Evolutionary conservation across 2,113 vertebrate genomes (phyloP), one percentile per base, ranked within the genome.

Genomic region (Pedetes capensis): DNA sequence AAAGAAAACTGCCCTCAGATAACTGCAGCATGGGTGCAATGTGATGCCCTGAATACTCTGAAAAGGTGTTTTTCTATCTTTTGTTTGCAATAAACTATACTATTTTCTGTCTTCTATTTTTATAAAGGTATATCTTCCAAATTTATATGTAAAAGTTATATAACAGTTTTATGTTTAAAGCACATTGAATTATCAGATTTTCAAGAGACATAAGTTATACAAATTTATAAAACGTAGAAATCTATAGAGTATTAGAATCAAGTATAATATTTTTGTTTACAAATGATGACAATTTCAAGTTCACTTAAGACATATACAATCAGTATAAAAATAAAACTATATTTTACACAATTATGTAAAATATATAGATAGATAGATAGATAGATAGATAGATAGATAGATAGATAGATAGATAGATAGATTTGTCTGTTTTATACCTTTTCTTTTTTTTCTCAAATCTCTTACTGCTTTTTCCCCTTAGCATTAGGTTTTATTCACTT

Each of bases 1-100:
- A 87, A 68, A 39, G 57, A 81, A 89, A 92, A 57, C 55, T 87
- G 72, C 25, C 63, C 61, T 94, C 85, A 74, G 68, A 63, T 57
- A 44, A 57, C 22, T 55, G 20, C 49, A 51, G 55, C 66, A 94
- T 76, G 59, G 2, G 22, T 13, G 27, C 10, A 10, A 0, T 23
- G 74, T 27, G 11, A 42, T 16, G 66, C 11, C 55, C 72, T 79
- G 44, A 89, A n/a, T 10, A 72, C 13, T 16, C 44, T 27, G 44
- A 18, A 34, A 32, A 51, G 18, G 23, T 39, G 25, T 53, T 71
- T 80, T 63, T 61, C 42, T 84, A 6, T 44, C 42, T 68, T 66
- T 90, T 57, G 37, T 51, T 78, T 91, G 37, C 25, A 76, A 44
- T 55, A 81, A 93, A 84, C 17, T 57, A n/a, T 47, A 57, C 0